These are phyloP conservation scores for Pseudomugil tenellus DNA, from an alignment of 2,797 vertebrate species.

Conservation along the genomic window DNA sequence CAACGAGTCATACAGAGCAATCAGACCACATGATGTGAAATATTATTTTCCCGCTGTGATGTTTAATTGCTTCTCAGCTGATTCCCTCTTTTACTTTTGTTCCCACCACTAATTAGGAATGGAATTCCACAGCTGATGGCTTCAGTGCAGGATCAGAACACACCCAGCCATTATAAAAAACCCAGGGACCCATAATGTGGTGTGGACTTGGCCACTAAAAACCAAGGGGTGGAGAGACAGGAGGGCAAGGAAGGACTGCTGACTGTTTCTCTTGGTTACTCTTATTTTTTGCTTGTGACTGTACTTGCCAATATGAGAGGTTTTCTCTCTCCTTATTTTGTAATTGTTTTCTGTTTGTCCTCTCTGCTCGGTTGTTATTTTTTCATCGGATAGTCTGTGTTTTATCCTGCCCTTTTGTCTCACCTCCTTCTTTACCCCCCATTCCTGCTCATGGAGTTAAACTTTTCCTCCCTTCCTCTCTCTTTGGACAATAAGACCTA, in stretches of 20 bases:
- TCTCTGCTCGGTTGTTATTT: constrained; percentile 17
- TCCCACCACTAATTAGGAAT: constrained; percentile 77
- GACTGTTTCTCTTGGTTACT: constrained; percentile 52
- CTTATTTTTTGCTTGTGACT: constrained; percentile 44
- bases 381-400: constrained; percentile 27
- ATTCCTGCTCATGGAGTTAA: not conserved
- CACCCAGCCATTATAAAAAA: constrained; percentile 76
- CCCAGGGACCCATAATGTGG: constrained; percentile 73
- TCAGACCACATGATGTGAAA: constrained; percentile 40
- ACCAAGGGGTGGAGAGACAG: constrained; percentile 56
- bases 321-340: constrained; percentile 21
- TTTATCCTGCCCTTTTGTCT: constrained; percentile 32
- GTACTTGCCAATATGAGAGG: constrained; percentile 51
- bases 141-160: constrained; percentile 73
- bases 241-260: constrained; percentile 38
- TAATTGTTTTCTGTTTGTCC: constrained; percentile 51
- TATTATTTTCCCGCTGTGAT: constrained; percentile 56
- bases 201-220: constrained; percentile 62
- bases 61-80: constrained; percentile 70
- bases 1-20: constrained; percentile 14
- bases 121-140: constrained; percentile 69
- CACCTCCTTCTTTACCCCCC: constrained; percentile 26
- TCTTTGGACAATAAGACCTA: constrained; percentile 59
- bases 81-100: constrained; percentile 64
- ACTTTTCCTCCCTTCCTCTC: constrained; percentile 27